Conservation (phyloP, 2,797 vertebrate genomes). For the Zenarchopterus dispar region DNA sequence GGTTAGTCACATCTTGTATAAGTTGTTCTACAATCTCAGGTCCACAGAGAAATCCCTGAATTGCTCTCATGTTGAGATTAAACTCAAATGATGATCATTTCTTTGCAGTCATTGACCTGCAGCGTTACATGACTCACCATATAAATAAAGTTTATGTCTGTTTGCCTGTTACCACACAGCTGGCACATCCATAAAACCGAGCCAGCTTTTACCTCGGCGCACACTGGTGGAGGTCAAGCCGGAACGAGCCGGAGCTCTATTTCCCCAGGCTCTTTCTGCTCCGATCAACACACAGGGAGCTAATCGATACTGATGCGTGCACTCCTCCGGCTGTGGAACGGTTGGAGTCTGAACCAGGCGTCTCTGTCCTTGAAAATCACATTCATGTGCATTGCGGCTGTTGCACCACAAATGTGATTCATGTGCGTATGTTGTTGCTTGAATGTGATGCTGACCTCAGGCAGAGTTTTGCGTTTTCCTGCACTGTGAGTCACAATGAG, state of each 20-base stretch:
- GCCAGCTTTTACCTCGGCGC: not conserved
- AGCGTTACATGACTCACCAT: not conserved
- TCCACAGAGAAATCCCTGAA: not conserved
- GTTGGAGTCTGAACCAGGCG: conserved; percentile 12
- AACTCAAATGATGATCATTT: conserved; percentile 5
- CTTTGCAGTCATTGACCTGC: not conserved
- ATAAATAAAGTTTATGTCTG: conserved; percentile 27
- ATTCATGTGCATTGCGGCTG: not conserved
- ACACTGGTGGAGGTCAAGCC: conserved; percentile 16
- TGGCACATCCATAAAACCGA: conserved; percentile 18
- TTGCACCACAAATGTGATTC: not conserved
- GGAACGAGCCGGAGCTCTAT: conserved; percentile 33
- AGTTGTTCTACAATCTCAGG: not conserved
- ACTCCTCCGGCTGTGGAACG: conserved; percentile 17
- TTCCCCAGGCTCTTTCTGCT: conserved; percentile 56
- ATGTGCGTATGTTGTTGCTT: not conserved
- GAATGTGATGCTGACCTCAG: not conserved
- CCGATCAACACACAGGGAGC: conserved; percentile 35
- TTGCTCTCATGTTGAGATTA: not conserved
- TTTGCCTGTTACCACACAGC: conserved; percentile 19
- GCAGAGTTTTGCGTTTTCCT: not conserved
- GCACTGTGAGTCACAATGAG: not conserved
- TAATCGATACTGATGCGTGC: conserved; percentile 64
- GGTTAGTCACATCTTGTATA: not conserved
- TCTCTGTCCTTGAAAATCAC: conserved; percentile 31